These are phyloP conservation scores for Tineola bisselliella DNA, from an alignment of 2,888 invertebrate genomes.

Conservation along the genomic window DNA sequence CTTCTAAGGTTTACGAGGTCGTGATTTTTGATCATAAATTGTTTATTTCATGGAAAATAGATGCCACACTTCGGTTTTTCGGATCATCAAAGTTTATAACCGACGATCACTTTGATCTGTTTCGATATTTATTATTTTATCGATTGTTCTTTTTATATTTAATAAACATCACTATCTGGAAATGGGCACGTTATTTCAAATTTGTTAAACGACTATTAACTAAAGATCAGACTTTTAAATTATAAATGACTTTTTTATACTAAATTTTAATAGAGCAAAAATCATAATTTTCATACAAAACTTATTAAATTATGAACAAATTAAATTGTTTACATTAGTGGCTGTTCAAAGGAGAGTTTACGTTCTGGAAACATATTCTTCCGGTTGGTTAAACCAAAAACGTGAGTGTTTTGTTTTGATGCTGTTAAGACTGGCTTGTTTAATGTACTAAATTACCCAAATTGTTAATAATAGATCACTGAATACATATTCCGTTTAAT, in stretches of 20 bases:
- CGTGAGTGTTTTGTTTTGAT: not conserved
- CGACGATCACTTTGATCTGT: not conserved
- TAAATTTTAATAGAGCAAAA: too few species aligned
- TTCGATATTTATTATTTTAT: too few species aligned
- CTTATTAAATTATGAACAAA: too few species aligned
- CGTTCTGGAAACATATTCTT: not conserved
- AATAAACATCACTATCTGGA: too few species aligned
- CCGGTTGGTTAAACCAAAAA: not conserved
- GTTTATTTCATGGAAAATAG: slow-evolving; percentile 3
- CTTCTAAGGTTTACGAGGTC: not conserved
- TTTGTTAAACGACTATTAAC: too few species aligned
- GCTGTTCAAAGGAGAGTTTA: not conserved
- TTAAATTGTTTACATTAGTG: not conserved
- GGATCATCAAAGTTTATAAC: not conserved
- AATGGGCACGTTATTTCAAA: too few species aligned
- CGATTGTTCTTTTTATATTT: too few species aligned
- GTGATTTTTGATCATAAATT: slow-evolving; percentile 2
- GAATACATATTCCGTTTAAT: not conserved
- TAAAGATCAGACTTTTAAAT: too few species aligned
- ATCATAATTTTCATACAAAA: too few species aligned
- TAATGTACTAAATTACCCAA: not conserved
- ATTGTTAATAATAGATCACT: not conserved
- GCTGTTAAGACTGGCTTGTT: not conserved
- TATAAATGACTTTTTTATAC: too few species aligned
- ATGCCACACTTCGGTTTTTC: not conserved